phyloP scores from a whole-genome alignment of 2,888 invertebrate species.

The Tetragonisca angustula region DNA sequence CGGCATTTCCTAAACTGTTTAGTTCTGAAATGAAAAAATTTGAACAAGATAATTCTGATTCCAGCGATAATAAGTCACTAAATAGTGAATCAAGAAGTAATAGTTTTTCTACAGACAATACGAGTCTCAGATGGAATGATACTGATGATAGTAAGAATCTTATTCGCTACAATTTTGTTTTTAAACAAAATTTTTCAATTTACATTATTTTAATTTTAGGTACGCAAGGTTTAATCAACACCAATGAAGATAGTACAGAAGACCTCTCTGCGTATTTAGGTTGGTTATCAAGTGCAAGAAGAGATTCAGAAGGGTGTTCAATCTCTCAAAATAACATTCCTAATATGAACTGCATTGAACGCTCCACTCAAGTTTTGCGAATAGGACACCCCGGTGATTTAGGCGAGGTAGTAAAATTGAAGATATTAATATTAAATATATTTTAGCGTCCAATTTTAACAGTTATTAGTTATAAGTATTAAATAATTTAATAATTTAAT shows the following conservation, averaged over 20 bases:
- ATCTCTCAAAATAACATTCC: constrained; percentile 40
- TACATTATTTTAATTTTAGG: constrained; percentile 49
- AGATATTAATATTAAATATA: neutral
- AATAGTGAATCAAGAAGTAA: constrained; percentile 77
- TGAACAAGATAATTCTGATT: constrained; percentile 70
- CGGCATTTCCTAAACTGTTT: constrained; percentile 83
- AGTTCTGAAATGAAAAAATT: constrained; percentile 52
- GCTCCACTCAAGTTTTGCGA: constrained; percentile 39
- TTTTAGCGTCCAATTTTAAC: neutral
- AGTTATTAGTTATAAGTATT: too few relatives aligned
- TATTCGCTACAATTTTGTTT: neutral
- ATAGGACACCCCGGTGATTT: constrained; percentile 43
- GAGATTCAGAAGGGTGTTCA: constrained; percentile 44
- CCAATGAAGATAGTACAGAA: constrained; percentile 72
- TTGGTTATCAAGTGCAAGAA: constrained; percentile 72
- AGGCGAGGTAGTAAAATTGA: constrained; percentile 42
- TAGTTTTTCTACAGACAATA: constrained; percentile 78
- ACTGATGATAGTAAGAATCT: constrained; percentile 72
- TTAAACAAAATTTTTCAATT: neutral
- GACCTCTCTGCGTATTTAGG: constrained; percentile 57
- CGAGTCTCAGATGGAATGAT: constrained; percentile 79
- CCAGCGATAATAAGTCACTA: constrained; percentile 78
- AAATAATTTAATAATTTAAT: neutral
- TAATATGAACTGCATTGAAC: constrained; percentile 47
- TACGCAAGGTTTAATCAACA: constrained; percentile 59